Percentiles rank a stretch among this genome's conserved stretches.
phyloP scores from a whole-genome alignment of 2,797 vertebrate genomes.

The Leuciscus waleckii region DNA sequence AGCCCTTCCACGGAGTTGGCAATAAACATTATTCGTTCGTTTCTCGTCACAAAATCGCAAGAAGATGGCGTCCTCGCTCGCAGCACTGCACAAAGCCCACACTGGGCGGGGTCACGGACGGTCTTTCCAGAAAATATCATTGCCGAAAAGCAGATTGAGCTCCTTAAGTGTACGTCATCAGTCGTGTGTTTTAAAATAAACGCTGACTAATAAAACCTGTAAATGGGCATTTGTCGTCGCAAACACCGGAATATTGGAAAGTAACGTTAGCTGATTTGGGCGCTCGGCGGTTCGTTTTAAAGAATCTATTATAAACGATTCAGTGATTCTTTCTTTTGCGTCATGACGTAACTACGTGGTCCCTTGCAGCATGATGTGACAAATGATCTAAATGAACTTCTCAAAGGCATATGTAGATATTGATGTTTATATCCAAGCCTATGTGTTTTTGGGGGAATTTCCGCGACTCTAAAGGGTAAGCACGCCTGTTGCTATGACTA shows the following conservation, averaged over 20 bases:
- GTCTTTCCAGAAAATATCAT: constrained; percentile 27
- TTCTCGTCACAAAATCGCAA: neutral
- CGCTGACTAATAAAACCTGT: constrained; percentile 56
- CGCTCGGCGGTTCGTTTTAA: neutral
- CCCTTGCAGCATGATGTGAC: neutral
- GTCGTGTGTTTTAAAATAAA: constrained; percentile 46
- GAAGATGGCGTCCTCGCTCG: constrained; percentile 27
- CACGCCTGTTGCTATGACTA: neutral
- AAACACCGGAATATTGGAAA: neutral
- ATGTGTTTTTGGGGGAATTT: too few species aligned
- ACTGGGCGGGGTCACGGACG: constrained; percentile 26
- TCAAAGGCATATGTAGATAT: neutral
- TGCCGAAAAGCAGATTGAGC: constrained; percentile 8
- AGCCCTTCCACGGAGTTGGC: neutral
- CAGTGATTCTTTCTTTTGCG: neutral
- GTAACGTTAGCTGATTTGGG: neutral
- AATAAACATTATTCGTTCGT: neutral
- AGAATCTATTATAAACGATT: neutral
- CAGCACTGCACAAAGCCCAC: constrained; percentile 15
- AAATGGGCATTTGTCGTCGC: neutral
- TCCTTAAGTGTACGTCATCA: constrained; percentile 76
- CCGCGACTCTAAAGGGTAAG: neutral
- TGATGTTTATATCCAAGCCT: neutral
- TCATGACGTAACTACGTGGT: neutral
- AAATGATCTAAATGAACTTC: too few species aligned